A percentile compares a stretch with the other conserved stretches of the same genome.
These are phyloP conservation scores for Macrostomum lignano DNA, from an alignment of 1,140 invertebrate species.

Conservation along the genomic window DNA sequence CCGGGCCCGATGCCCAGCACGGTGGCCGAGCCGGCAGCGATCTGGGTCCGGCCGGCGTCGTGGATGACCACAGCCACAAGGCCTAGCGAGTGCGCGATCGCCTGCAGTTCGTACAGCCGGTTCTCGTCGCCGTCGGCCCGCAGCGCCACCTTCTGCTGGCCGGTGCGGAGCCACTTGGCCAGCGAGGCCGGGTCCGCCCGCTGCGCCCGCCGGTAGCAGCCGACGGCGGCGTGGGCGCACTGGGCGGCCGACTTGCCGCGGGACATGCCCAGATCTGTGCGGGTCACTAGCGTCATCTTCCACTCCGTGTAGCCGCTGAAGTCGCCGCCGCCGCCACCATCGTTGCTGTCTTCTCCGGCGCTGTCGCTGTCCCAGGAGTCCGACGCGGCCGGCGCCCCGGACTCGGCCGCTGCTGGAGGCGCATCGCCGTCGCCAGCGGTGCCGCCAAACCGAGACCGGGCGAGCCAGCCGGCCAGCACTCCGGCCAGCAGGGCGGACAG, in stretches of 20 bases:
- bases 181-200: conserved; percentile 34
- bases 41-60: conserved; percentile 67
- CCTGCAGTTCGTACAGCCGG: conserved; percentile 31
- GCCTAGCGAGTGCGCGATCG: conserved; percentile 37
- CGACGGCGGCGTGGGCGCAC: conserved; percentile 55
- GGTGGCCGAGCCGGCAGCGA: conserved; percentile 50
- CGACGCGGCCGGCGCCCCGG: too few species aligned
- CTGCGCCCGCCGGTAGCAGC: conserved; percentile 40
- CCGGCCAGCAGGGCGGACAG: too few species aligned
- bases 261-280: conserved; percentile 65
- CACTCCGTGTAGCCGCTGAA: conserved; percentile 11
- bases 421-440: too few species aligned
- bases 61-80: conserved; percentile 42
- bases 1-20: conserved; percentile 57
- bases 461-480: too few species aligned
- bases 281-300: conserved; percentile 54
- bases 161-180: conserved; percentile 42
- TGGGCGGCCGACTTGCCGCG: conserved; percentile 76
- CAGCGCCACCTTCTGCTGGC: conserved; percentile 52
- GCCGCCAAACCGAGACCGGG: too few species aligned
- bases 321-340: too few species aligned
- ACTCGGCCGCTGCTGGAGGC: too few species aligned
- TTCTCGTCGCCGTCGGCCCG: conserved; percentile 33
- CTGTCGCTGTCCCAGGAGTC: too few species aligned
- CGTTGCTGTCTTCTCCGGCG: too few species aligned